Conservation (phyloP, 2,888 invertebrate species). For the Nesidiocoris tenuis region DNA sequence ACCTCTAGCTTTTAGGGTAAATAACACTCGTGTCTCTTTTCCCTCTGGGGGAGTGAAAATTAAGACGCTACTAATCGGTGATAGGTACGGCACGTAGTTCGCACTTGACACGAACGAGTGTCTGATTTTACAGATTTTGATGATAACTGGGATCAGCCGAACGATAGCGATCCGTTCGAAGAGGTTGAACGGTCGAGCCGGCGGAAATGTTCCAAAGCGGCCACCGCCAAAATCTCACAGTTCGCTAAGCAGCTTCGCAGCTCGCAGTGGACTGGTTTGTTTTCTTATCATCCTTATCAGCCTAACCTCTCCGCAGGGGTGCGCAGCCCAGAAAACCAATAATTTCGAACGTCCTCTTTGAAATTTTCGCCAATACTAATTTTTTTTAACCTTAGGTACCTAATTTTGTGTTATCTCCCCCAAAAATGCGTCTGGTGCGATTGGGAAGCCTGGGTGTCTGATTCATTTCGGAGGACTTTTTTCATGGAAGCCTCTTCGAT, state of each 20-base stretch:
- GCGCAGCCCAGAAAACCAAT: too few species aligned
- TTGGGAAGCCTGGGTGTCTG: too few species aligned
- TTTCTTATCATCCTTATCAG: conserved; percentile 29
- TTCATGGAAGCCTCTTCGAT: too few species aligned
- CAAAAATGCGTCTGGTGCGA: too few species aligned
- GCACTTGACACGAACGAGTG: conserved; percentile 6
- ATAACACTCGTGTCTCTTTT: too few species aligned
- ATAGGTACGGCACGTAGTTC: neutral
- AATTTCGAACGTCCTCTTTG: too few species aligned
- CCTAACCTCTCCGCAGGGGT: too few species aligned
- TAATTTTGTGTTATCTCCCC: too few species aligned
- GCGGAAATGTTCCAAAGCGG: conserved; percentile 54
- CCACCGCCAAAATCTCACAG: conserved; percentile 54
- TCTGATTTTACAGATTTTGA: conserved; percentile 27
- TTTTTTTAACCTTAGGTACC: too few species aligned
- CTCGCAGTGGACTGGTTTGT: conserved; percentile 53
- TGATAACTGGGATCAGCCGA: conserved; percentile 22
- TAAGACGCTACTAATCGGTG: neutral
- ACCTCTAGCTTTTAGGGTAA: too few species aligned
- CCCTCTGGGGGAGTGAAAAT: neutral
- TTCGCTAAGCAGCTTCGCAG: conserved; percentile 54
- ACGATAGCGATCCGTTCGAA: conserved; percentile 1
- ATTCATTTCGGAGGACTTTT: too few species aligned
- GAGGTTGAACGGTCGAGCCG: conserved; percentile 49
- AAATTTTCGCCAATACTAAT: too few species aligned